These are phyloP conservation scores for Prochilodus magdalenae DNA, from an alignment of 2,113 vertebrate species.

Conservation along the genomic window DNA sequence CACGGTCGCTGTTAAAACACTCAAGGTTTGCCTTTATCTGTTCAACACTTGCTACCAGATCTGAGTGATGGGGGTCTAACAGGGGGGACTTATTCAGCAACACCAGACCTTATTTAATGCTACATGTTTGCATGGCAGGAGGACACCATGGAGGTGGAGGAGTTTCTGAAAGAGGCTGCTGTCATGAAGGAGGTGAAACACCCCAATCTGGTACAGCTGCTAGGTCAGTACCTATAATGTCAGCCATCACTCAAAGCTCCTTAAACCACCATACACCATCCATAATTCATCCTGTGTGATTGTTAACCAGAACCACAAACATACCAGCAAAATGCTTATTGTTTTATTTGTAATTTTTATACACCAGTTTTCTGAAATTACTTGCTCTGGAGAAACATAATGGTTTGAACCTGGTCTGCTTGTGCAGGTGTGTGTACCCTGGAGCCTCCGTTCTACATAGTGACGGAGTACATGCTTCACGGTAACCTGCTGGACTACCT, in stretches of 20 bases:
- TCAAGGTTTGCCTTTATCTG: slow-evolving; percentile 82
- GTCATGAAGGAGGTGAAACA: slow-evolving; percentile 99
- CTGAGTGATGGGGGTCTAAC: too few relatives aligned
- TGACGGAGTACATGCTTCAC: slow-evolving; percentile 98
- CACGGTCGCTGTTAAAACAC: slow-evolving; percentile 95
- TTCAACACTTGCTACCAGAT: neutral
- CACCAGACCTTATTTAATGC: neutral
- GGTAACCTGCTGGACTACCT: slow-evolving; percentile 97
- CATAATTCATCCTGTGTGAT: too few relatives aligned
- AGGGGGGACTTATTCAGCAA: too few relatives aligned
- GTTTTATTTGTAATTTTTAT: too few relatives aligned
- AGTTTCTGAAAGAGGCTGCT: slow-evolving; percentile 97
- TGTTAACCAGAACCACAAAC: too few relatives aligned
- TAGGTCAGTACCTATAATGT: slow-evolving; percentile 67
- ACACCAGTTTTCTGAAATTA: neutral
- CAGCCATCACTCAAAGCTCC: neutral
- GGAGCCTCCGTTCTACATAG: slow-evolving; percentile 98
- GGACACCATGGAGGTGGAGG: slow-evolving; percentile 99
- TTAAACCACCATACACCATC: too few relatives aligned
- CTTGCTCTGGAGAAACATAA: neutral
- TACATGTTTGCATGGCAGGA: slow-evolving; percentile 77
- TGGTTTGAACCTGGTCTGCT: neutral
- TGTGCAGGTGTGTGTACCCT: slow-evolving; percentile 93
- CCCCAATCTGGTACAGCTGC: slow-evolving; percentile 94
- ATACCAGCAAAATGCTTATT: too few relatives aligned